phyloP scores from a whole-genome alignment of 2,888 invertebrate genomes.

The Rhingia rostrata region DNA sequence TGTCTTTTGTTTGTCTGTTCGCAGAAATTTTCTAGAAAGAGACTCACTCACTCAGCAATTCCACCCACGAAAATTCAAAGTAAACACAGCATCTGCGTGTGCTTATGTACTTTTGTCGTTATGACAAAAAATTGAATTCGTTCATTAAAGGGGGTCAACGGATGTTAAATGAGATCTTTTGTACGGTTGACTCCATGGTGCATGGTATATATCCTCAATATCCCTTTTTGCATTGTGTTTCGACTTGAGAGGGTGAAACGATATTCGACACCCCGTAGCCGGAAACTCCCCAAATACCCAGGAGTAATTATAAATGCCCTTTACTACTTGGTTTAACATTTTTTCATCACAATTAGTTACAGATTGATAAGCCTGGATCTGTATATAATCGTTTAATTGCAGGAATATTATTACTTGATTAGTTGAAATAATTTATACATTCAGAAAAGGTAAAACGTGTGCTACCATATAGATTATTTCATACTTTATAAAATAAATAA shows the following conservation, averaged over 20 bases:
- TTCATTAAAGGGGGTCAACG: conserved; percentile 33
- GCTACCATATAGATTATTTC: no score
- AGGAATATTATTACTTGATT: no score
- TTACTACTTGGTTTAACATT: conserved; percentile 43
- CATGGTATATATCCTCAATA: not conserved
- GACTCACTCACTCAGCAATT: conserved; percentile 38
- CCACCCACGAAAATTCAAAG: conserved; percentile 49
- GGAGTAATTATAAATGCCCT: conserved; percentile 64
- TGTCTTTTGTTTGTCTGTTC: conserved; percentile 44
- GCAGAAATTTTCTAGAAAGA: conserved; percentile 4
- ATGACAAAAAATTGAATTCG: conserved; percentile 22
- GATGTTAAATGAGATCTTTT: conserved; percentile 36
- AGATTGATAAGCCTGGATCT: not conserved
- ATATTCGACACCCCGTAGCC: not conserved
- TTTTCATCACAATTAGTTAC: conserved; percentile 38
- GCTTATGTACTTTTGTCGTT: conserved; percentile 24
- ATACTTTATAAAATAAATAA: no score
- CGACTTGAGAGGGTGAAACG: conserved; percentile 8
- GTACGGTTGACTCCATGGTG: not conserved
- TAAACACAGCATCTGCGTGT: conserved; percentile 37
- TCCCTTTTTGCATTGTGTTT: conserved; percentile 10
- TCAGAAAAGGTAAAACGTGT: no score
- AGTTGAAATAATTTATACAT: no score
- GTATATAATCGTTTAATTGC: not conserved
- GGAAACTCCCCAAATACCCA: conserved; percentile 55